A percentile compares a stretch with the other conserved stretches of the same genome.
Conservation (phyloP, 2,113 vertebrate species). For the Hemichromis elongatus region DNA sequence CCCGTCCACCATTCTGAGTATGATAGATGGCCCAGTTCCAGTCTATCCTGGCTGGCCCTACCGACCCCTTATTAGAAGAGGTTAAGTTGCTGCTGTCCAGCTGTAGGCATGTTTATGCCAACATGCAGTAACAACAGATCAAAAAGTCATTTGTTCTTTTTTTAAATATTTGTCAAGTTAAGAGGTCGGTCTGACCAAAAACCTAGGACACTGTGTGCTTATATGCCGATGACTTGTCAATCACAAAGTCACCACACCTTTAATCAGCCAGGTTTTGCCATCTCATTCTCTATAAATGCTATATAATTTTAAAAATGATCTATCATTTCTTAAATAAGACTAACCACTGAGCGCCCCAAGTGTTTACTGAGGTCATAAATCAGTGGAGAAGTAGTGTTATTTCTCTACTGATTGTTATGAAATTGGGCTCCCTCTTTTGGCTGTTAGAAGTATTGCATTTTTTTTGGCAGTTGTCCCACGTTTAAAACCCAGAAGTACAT, state of each 20-base stretch:
- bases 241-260: not conserved
- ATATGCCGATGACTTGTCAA: not conserved
- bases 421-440: rapidly evolving
- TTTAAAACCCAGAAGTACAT: not conserved
- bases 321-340: not conserved
- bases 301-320: not conserved
- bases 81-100: not conserved
- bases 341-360: not conserved
- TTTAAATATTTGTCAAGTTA: not conserved
- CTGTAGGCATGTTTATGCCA: not conserved
- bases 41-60: not conserved
- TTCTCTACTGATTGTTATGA: not conserved
- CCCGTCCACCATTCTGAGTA: not conserved
- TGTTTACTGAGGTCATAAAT: not conserved
- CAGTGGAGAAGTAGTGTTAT: not conserved
- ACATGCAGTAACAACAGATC: not conserved
- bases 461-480: not conserved
- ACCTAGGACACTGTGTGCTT: rapidly evolving
- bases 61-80: not conserved
- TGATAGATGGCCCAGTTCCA: not conserved
- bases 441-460: not conserved
- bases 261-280: not conserved
- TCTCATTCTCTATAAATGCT: not conserved
- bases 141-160: not conserved
- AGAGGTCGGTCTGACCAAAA: not conserved